Conservation (phyloP, 2,888 invertebrate species). For the Magallana nippona region DNA sequence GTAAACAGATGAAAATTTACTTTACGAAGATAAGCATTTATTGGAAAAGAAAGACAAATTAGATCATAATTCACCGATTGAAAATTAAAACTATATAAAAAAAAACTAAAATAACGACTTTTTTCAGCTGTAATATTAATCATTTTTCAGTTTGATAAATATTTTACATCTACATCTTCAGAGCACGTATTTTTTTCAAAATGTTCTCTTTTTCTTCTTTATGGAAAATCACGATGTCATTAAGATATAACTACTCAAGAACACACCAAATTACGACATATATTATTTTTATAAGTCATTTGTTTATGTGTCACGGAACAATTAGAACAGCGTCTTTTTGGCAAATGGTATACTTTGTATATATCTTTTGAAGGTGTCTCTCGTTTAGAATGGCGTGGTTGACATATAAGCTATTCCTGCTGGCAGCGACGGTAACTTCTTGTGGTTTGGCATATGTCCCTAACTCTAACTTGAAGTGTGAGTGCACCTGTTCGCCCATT, state of each 20-base stretch:
- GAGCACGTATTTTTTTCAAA: no score
- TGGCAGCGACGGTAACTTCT: not conserved
- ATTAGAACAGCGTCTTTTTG: not conserved
- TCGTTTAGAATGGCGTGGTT: not conserved
- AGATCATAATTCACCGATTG: no score
- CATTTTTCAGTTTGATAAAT: no score
- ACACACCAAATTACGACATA: not conserved
- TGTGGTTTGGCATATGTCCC: constrained; percentile 21
- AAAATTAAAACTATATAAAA: no score
- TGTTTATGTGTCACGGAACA: not conserved
- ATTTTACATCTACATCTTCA: no score
- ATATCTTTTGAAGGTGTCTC: not conserved
- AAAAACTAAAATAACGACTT: no score
- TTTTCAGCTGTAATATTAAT: no score
- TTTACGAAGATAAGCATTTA: no score
- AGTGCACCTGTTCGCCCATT: constrained; percentile 28
- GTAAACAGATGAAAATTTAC: no score
- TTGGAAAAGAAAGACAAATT: no score
- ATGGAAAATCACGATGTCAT: not conserved
- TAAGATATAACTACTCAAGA: not conserved
- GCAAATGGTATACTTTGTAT: constrained; percentile 12
- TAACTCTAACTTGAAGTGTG: constrained; percentile 33
- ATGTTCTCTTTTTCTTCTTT: not conserved
- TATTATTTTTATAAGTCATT: constrained; percentile 6
- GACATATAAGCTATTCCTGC: not conserved